Base-by-base conservation (phyloP, 2,888 invertebrate species). In the Phoenoteleia sp. region DNA sequence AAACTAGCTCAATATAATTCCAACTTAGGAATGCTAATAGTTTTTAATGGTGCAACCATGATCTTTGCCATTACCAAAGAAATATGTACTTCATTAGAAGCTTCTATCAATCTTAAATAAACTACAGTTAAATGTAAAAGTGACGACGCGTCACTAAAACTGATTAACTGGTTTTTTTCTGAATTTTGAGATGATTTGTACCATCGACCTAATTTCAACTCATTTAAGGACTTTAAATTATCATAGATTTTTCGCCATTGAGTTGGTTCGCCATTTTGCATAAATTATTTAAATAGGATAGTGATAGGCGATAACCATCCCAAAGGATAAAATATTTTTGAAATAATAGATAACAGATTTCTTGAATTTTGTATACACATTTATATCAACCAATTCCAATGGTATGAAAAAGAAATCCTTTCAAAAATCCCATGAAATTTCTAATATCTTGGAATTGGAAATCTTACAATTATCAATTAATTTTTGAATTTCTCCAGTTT, bases 21-120 rank as follows among this genome's bases (percentile, higher is more conserved):
- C 7, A 69, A 13, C n/a, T 11, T 15, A 1, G 69, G 69, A 23
- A 69, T 69, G 7, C 42, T 27, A 4, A 69, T 7, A 4, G 69
- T 69, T 69, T 69, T 69, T 15, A 69, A 27, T 4, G 56, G 69
- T 2, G 69, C 39, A 11, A 56, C 69, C 0, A 54, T 23, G 6
- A 56, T 42, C 39, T 69, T 69, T 1, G 69, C 42, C 25, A 42
- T 42, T 7, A 36, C 3, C 1, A 69, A 7, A 1, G 56, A 33
- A 13, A 42, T 17, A 13, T 25, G 0, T 15, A 56, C 19, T 2
- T 49, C 1, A 13, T 54, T 15, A 1, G 13, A 3, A 15, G 6
- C 15, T 15, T 39, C 9, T 15, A 69, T 19, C 3, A 54, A 3
- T 4, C 67, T 36, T 4, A 47, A 54, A 39, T 69, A 69, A 13